Conservation (phyloP, 1,140 invertebrate species). For the Chelonus insularis region DNA sequence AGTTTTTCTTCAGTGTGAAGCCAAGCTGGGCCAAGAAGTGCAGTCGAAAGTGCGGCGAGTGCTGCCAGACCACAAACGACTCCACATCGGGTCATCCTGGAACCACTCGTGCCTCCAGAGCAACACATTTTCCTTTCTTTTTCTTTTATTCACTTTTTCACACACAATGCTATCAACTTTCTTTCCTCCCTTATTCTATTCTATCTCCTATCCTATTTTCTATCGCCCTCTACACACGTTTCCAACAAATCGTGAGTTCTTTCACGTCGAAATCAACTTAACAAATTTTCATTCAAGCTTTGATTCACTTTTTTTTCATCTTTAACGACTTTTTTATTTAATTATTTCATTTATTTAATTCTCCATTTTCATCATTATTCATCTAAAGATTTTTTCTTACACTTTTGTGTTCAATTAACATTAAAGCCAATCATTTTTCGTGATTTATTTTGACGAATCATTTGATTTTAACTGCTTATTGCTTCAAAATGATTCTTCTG, state of each 20-base stretch:
- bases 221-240: too few species aligned
- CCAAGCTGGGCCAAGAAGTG: slow-evolving; percentile 55
- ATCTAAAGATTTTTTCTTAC: too few species aligned
- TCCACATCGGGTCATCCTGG: slow-evolving; percentile 54
- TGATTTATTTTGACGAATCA: too few species aligned
- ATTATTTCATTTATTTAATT: too few species aligned
- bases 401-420: too few species aligned
- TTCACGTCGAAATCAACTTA: neutral
- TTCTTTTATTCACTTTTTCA: neutral
- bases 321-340: too few species aligned
- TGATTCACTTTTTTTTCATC: too few species aligned
- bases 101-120: slow-evolving; percentile 46
- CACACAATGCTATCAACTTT: neutral
- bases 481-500: too few species aligned
- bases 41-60: slow-evolving; percentile 50
- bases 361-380: too few species aligned
- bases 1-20: slow-evolving; percentile 56
- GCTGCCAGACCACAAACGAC: slow-evolving; percentile 55
- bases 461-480: too few species aligned
- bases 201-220: neutral
- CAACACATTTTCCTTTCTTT: slow-evolving; percentile 49
- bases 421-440: too few species aligned
- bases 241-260: too few species aligned
- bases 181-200: neutral
- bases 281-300: neutral